These are phyloP conservation scores for Pterobdella sp. DNA, from an alignment of 2,888 invertebrate species.

Conservation along the genomic window DNA sequence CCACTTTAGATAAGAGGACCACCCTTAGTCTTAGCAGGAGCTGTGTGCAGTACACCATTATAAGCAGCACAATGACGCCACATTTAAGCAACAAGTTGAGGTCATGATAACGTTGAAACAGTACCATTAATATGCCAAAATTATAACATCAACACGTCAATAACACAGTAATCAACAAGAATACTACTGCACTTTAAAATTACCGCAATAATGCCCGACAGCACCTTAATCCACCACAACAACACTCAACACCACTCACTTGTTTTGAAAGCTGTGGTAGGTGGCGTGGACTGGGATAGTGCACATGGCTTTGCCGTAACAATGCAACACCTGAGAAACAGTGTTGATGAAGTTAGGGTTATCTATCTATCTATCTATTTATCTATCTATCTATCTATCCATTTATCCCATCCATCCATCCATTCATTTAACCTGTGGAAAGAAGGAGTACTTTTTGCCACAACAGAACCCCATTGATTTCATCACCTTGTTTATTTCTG, in stretches of 20 bases:
- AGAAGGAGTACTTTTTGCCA: conserved; percentile 95
- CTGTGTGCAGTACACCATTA: no score
- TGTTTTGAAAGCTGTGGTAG: conserved; percentile 95
- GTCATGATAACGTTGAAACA: no score
- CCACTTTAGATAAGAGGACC: no score
- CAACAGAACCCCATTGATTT: conserved; percentile 95
- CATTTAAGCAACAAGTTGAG: no score
- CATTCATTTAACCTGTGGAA: no score
- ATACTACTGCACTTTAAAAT: not conserved
- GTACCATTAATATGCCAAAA: no score
- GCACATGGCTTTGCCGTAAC: conserved; percentile 87
- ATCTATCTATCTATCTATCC: no score
- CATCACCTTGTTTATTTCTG: conserved; percentile 97
- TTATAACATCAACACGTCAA: not conserved
- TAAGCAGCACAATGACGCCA: no score
- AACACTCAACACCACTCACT: conserved; percentile 56
- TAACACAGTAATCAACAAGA: not conserved
- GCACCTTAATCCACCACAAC: not conserved
- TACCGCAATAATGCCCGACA: not conserved
- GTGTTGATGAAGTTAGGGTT: no score
- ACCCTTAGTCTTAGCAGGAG: no score
- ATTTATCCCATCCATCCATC: no score
- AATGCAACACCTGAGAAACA: conserved; percentile 96
- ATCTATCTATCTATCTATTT: no score
- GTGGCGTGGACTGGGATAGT: conserved; percentile 96